These are phyloP conservation scores for Rallus limicola DNA, from an alignment of 2,113 vertebrate genomes.

Conservation along the genomic window DNA sequence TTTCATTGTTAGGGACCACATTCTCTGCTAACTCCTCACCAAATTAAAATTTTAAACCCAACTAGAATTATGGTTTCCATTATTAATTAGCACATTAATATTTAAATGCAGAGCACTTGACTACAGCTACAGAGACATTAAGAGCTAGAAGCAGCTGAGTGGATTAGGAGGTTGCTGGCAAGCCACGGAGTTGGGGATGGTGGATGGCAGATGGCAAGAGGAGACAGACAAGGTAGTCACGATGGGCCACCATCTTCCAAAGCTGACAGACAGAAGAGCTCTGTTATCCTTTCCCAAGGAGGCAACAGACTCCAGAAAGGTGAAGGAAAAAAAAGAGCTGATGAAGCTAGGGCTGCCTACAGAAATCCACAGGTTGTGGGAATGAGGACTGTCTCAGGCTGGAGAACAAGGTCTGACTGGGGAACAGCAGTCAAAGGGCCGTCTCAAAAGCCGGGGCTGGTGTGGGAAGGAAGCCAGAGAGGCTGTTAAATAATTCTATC, in stretches of 20 bases:
- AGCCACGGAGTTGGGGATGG: not conserved
- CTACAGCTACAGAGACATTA: not conserved
- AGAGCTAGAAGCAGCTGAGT: not conserved
- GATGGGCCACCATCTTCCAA: not conserved
- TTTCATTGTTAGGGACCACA: not conserved
- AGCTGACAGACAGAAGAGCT: not conserved
- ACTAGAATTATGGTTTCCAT: not conserved
- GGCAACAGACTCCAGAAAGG: not conserved
- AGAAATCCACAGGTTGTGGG: not conserved
- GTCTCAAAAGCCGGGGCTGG: not conserved
- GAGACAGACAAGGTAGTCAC: not conserved
- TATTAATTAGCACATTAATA: slow-evolving; percentile 25
- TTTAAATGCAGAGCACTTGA: not conserved
- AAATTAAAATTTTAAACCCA: slow-evolving; percentile 1
- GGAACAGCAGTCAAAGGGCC: not conserved
- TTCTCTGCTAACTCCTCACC: not conserved
- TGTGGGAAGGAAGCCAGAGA: not conserved
- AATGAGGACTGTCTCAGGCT: not conserved
- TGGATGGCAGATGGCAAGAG: not conserved
- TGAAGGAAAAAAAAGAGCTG: not conserved
- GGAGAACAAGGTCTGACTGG: slow-evolving; percentile 8
- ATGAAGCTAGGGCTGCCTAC: not conserved
- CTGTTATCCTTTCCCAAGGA: not conserved
- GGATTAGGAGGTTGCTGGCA: not conserved
- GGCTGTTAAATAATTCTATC: slow-evolving; percentile 1